Evolutionary conservation across 2,113 vertebrate genomes (phyloP).

Genomic region (Emydocephalus ijimae): DNA sequence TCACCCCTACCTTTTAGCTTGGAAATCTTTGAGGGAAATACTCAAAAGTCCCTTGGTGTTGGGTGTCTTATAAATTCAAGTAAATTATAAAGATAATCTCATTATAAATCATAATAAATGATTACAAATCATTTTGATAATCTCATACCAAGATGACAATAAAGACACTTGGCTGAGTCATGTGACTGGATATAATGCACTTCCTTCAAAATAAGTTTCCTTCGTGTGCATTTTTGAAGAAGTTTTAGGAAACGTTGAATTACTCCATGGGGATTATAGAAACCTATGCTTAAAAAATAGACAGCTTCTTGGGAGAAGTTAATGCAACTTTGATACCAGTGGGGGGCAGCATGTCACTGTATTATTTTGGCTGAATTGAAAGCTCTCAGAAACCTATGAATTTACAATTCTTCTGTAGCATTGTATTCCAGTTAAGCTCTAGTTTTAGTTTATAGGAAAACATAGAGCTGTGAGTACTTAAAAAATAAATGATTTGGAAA

Average conservation of each 20-base stretch:
- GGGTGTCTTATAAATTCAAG: background rate
- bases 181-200: background rate
- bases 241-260: background rate
- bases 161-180: background rate
- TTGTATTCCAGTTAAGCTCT: background rate
- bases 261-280: background rate
- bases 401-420: constrained; percentile 37
- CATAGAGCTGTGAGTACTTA: background rate
- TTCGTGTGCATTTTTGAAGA: background rate
- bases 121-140: background rate
- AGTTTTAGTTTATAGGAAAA: background rate
- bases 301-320: constrained; percentile 17
- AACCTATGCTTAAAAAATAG: background rate
- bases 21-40: background rate
- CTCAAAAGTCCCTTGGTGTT: background rate
- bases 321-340: constrained; percentile 49
- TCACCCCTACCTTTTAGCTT: background rate
- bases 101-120: background rate
- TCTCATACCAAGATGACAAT: background rate
- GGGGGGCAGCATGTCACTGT: constrained; percentile 72
- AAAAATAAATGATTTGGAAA: background rate
- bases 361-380: background rate
- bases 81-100: background rate
- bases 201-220: background rate
- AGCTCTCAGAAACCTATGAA: background rate